A percentile compares a stretch with the other conserved stretches of the same genome.
Evolutionary conservation across 2,888 invertebrate genomes (phyloP).

Genomic region (Elegia similella): DNA sequence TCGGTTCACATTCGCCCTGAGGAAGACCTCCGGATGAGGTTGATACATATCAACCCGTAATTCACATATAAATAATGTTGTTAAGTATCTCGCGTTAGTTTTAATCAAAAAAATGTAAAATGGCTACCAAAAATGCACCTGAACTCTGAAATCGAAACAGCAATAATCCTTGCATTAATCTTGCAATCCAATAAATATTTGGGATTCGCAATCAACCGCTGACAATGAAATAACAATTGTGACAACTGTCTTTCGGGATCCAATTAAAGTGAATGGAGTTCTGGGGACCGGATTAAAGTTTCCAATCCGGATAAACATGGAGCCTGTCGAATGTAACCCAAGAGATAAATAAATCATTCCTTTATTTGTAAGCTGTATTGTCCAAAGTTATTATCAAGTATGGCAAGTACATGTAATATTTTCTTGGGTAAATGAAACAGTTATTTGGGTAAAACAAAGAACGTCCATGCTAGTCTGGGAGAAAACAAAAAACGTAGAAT

Average conservation of each 20-base stretch:
- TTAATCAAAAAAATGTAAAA: neutral
- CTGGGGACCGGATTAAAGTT: slow-evolving; percentile 28
- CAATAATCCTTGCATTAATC: slow-evolving; percentile 11
- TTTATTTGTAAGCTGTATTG: slow-evolving; percentile 2
- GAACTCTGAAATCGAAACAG: neutral
- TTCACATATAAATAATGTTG: too few species aligned
- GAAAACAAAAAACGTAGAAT: too few species aligned
- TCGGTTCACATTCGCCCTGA: too few species aligned
- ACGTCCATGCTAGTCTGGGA: too few species aligned
- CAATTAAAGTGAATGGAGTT: slow-evolving; percentile 48
- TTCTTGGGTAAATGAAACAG: too few species aligned
- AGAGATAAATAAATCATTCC: slow-evolving; percentile 10
- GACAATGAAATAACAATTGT: slow-evolving; percentile 34
- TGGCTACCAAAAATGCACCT: neutral
- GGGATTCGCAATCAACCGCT: slow-evolving; percentile 23
- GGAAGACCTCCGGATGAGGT: too few species aligned
- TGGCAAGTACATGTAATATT: too few species aligned
- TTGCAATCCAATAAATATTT: slow-evolving; percentile 19
- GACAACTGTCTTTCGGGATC: slow-evolving; percentile 34
- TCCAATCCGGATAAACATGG: slow-evolving; percentile 14
- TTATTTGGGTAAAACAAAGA: too few species aligned
- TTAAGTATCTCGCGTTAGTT: too few species aligned
- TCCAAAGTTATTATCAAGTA: too few species aligned
- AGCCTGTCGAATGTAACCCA: slow-evolving; percentile 11
- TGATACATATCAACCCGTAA: too few species aligned